A percentile compares a stretch with the other conserved stretches of the same genome.
Evolutionary conservation across 1,140 invertebrate genomes (phyloP).

Genomic region (Drosophila novamexicana): DNA sequence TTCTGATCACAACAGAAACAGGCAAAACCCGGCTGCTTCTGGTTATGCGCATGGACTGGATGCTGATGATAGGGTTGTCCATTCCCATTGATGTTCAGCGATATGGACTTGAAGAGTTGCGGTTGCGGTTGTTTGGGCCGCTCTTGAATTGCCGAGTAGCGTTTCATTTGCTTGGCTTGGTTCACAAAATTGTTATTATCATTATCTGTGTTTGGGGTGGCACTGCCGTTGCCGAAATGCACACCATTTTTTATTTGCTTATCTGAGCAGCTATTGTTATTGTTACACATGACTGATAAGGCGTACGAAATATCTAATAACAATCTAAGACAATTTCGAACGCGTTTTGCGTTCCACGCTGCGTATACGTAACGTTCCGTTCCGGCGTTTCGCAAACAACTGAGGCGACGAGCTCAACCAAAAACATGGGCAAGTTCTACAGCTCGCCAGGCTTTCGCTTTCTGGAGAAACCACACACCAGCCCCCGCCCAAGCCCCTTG

Average conservation of each 20-base stretch:
- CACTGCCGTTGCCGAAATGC: slow-evolving; percentile 44
- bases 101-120: slow-evolving; percentile 62
- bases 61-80: slow-evolving; percentile 4
- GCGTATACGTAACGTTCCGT: slow-evolving; percentile 44
- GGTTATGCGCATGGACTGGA: slow-evolving; percentile 32
- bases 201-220: slow-evolving; percentile 37
- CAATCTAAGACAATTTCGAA: slow-evolving; percentile 25
- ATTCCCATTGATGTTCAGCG: slow-evolving; percentile 41
- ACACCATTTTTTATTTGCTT: slow-evolving; percentile 61
- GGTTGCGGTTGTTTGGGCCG: slow-evolving; percentile 40
- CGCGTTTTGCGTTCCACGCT: slow-evolving; percentile 16
- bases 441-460: slow-evolving; percentile 56
- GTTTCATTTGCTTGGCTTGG: slow-evolving; percentile 56
- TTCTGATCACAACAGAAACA: slow-evolving; percentile 67
- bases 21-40: slow-evolving; percentile 47
- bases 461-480: slow-evolving; percentile 55
- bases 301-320: slow-evolving; percentile 1
- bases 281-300: slow-evolving; percentile 70
- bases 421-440: slow-evolving; percentile 40
- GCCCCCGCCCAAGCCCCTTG: not conserved
- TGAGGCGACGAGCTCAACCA: slow-evolving; percentile 26
- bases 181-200: slow-evolving; percentile 43
- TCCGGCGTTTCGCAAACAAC: slow-evolving; percentile 66
- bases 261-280: slow-evolving; percentile 62
- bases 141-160: slow-evolving; percentile 42